Conservation (phyloP, 1,140 invertebrate species). For the Brachionus rubens region DNA sequence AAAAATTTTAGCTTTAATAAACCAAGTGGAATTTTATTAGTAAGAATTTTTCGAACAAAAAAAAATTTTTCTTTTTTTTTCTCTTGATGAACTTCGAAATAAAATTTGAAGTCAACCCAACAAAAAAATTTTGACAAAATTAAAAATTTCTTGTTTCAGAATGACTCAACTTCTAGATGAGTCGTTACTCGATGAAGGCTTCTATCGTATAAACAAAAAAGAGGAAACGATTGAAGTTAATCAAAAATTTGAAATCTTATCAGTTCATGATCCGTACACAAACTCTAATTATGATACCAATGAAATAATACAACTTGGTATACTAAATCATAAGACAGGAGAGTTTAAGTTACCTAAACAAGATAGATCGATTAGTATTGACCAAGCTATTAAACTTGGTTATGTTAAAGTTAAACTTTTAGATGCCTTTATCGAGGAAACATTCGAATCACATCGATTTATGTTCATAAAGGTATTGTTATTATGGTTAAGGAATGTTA, state of each 20-base stretch:
- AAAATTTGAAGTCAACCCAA: slow-evolving; percentile 14
- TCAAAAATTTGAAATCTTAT: slow-evolving; percentile 17
- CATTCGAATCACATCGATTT: background rate
- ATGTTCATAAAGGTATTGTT: background rate
- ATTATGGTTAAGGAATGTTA: too few species aligned
- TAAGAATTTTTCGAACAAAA: slow-evolving; percentile 5
- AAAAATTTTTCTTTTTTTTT: background rate
- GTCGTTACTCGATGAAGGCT: background rate
- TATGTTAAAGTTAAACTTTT: background rate
- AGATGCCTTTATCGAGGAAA: background rate
- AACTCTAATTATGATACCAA: background rate
- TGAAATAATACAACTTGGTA: background rate
- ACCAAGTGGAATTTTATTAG: background rate
- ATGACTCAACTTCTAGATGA: background rate
- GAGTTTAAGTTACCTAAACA: background rate
- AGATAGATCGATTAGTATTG: background rate
- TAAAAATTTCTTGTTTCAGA: background rate
- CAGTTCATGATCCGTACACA: background rate
- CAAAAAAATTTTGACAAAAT: background rate
- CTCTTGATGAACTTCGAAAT: background rate
- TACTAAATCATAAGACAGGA: background rate
- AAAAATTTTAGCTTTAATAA: background rate
- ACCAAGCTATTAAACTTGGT: background rate
- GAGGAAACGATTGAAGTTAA: background rate
- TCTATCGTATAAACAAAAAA: background rate